A percentile compares a stretch with the other conserved stretches of the same genome.
These are phyloP conservation scores for Sarcophaga variegata DNA, from an alignment of 2,888 invertebrate genomes.

Conservation along the genomic window DNA sequence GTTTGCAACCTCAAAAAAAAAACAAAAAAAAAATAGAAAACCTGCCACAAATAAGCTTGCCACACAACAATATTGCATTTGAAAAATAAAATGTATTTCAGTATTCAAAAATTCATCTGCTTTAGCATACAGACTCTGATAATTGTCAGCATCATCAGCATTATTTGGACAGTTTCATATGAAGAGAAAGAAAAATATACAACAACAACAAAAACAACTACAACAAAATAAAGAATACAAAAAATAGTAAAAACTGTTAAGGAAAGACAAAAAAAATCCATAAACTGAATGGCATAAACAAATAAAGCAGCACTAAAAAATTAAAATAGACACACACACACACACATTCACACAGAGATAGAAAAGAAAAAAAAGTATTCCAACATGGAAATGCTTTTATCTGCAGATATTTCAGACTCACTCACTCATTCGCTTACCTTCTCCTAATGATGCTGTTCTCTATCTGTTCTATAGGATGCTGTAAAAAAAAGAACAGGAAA, in stretches of 20 bases:
- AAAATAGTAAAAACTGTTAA: conserved; percentile 16
- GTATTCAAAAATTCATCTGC: conserved; percentile 46
- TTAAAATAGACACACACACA: conserved; percentile 61
- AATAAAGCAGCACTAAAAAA: conserved; percentile 56
- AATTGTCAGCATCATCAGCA: conserved; percentile 22
- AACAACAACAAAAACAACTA: conserved; percentile 8
- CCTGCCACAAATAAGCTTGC: not conserved
- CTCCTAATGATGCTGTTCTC: not conserved
- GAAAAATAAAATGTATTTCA: conserved; percentile 47
- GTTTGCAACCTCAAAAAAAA: not conserved
- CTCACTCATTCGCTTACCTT: not conserved
- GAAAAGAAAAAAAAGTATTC: too few species aligned
- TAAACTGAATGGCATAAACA: not conserved
- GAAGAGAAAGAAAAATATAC: not conserved
- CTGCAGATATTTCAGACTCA: conserved; percentile 15
- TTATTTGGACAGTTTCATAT: conserved; percentile 44
- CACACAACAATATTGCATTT: conserved; percentile 45
- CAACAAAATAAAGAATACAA: conserved; percentile 13
- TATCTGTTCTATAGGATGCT: not conserved
- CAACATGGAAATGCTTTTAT: conserved; percentile 67
- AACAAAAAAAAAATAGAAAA: not conserved
- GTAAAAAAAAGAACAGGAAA: conserved; percentile 18
- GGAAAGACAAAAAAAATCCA: conserved; percentile 9
- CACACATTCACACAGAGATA: not conserved
- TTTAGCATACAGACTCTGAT: not conserved